Percentiles rank a stretch among this genome's conserved stretches.
Conservation (phyloP, 2,113 vertebrate genomes). For the Esox niger region DNA sequence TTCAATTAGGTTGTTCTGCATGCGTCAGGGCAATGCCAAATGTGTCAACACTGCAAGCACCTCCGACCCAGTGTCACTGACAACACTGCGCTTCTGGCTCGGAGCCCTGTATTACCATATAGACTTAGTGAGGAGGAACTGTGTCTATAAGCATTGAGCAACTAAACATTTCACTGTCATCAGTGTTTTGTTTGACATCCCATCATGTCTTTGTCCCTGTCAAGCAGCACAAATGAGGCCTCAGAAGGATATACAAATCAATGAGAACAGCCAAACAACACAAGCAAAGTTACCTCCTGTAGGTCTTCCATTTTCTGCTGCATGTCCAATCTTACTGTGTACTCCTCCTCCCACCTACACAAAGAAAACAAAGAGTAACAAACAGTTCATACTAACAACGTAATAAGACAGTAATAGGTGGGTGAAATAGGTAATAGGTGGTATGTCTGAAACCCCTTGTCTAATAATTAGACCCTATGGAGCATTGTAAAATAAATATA, state of each 20-base stretch:
- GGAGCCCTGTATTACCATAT: not conserved
- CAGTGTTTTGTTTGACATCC: no score
- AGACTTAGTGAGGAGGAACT: not conserved
- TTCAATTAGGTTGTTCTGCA: not conserved
- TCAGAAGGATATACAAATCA: conserved; percentile 42
- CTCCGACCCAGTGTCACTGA: not conserved
- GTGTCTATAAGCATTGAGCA: no score
- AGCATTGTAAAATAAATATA: no score
- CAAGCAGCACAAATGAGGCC: no score
- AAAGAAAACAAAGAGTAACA: not conserved
- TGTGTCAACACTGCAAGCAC: not conserved
- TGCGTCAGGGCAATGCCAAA: not conserved
- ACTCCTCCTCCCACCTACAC: conserved; percentile 82
- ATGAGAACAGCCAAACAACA: conserved; percentile 49
- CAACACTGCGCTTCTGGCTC: not conserved
- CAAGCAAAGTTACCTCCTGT: not conserved
- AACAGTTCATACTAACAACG: not conserved
- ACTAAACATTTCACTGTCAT: no score
- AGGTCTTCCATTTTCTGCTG: conserved; percentile 67
- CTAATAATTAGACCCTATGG: no score
- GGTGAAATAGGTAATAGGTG: no score
- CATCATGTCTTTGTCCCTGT: no score
- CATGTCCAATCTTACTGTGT: conserved; percentile 74
- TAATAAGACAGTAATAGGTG: no score
- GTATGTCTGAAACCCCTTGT: no score